Evolutionary conservation across 2,888 invertebrate genomes (phyloP).

Genomic region (Liopterus haemorrhoidalis): DNA sequence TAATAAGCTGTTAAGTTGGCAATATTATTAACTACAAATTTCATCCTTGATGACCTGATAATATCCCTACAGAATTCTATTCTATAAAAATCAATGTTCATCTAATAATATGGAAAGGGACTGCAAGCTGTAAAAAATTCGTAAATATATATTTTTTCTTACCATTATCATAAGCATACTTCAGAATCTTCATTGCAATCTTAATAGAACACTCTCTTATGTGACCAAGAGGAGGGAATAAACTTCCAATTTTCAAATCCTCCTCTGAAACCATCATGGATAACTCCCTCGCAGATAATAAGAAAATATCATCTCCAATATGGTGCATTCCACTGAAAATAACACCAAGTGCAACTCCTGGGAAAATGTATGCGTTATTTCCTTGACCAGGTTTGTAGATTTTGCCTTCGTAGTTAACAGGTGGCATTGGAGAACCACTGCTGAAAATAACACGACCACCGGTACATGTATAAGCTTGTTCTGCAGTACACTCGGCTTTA

Average conservation of each 20-base stretch:
- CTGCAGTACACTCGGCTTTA: conserved; percentile 97
- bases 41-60: too few species aligned
- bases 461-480: conserved; percentile 85
- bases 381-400: conserved; percentile 91
- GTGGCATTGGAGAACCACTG: conserved; percentile 93
- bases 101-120: too few species aligned
- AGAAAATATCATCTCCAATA: conserved; percentile 88
- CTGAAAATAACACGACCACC: conserved; percentile 90
- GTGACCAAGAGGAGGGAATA: conserved; percentile 83
- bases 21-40: too few species aligned
- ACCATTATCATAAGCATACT: conserved; percentile 87
- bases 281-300: conserved; percentile 85
- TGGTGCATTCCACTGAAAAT: conserved; percentile 88
- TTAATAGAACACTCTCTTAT: conserved; percentile 84
- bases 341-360: conserved; percentile 91
- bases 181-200: conserved; percentile 81
- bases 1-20: too few species aligned
- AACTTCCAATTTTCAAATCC: conserved; percentile 77
- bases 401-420: conserved; percentile 72
- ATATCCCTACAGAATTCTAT: too few species aligned
- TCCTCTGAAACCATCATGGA: conserved; percentile 77
- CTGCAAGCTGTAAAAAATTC: too few species aligned
- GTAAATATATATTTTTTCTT: conserved; percentile 33
- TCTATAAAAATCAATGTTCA: too few species aligned
- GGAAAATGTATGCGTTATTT: conserved; percentile 96